phyloP scores from a whole-genome alignment of 2,113 vertebrate genomes.

The Neogale vison region DNA sequence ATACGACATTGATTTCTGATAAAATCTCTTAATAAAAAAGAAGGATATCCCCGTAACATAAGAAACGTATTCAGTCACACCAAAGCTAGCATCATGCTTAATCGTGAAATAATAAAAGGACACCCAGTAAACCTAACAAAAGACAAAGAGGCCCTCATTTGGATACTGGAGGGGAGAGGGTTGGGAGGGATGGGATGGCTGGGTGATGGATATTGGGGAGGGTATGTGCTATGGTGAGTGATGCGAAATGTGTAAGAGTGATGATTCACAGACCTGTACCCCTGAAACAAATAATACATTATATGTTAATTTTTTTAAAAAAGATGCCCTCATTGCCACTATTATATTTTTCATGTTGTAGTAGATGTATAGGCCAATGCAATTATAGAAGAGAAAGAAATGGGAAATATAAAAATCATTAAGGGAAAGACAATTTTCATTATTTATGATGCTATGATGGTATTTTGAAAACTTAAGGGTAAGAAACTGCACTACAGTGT shows the following conservation, averaged over 20 bases:
- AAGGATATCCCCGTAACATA: not conserved
- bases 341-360: not conserved
- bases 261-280: too few species aligned
- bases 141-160: not conserved
- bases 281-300: too few species aligned
- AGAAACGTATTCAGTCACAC: not conserved
- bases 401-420: not conserved
- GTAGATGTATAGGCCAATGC: not conserved
- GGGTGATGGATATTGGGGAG: too few species aligned
- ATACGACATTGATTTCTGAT: not conserved
- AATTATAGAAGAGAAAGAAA: not conserved
- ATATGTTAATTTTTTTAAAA: not conserved
- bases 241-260: too few species aligned
- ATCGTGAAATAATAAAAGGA: not conserved
- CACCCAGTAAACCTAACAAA: not conserved
- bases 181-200: too few species aligned
- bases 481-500: not conserved
- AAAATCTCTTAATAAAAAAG: not conserved
- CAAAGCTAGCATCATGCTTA: not conserved
- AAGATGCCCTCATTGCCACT: not conserved
- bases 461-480: not conserved
- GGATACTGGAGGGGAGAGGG: too few species aligned
- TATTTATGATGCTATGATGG: not conserved
- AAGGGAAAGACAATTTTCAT: not conserved
- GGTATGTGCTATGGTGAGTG: too few species aligned